These are phyloP conservation scores for Chironomus striatipennis DNA, from an alignment of 1,140 invertebrate species.

Conservation along the genomic window DNA sequence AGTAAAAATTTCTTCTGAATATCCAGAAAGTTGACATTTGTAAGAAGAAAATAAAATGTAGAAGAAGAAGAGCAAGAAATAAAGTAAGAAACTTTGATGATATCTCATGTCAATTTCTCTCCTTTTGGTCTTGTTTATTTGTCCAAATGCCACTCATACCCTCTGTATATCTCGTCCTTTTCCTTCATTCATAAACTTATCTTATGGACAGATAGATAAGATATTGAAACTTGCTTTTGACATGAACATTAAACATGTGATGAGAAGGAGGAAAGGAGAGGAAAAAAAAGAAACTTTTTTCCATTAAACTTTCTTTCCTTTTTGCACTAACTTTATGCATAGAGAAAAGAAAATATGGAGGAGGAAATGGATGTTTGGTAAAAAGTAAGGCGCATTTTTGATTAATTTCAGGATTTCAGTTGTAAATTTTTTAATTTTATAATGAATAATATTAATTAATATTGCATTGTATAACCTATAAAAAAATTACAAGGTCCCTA, in stretches of 20 bases:
- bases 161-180: no score
- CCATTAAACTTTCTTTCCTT: background rate
- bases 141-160: background rate
- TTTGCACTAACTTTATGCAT: background rate
- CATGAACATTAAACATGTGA: background rate
- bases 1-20: background rate
- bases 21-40: constrained; percentile 5
- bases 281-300: background rate
- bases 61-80: background rate
- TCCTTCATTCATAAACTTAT: no score
- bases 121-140: constrained; percentile 8
- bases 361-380: no score
- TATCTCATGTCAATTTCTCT: constrained; percentile 8
- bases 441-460: no score
- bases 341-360: no score
- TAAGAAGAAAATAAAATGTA: background rate
- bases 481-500: no score
- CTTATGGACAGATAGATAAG: background rate
- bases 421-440: no score
- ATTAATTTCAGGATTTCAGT: no score
- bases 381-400: no score
- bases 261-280: no score
- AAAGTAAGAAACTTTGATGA: background rate
- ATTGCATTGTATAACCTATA: no score
- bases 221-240: background rate